Conservation (phyloP, 1,140 invertebrate genomes). For the Ostrea denselamellosa region DNA sequence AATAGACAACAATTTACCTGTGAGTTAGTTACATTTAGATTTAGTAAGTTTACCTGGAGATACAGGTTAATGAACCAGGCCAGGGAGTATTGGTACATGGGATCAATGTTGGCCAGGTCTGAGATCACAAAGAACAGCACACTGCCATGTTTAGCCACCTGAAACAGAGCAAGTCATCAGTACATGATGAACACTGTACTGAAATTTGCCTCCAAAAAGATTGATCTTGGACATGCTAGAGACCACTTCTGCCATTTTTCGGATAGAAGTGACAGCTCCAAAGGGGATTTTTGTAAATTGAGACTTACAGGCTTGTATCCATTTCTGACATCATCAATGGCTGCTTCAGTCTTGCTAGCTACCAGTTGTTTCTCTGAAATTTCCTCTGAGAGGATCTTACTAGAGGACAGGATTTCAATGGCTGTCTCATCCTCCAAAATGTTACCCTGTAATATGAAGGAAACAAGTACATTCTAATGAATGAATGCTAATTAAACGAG, state of each 20-base stretch:
- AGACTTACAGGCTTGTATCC: conserved; percentile 77
- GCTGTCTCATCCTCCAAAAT: conserved; percentile 97
- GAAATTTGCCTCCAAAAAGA: no score
- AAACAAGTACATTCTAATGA: no score
- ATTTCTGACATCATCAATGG: conserved; percentile 77
- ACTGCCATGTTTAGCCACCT: conserved; percentile 91
- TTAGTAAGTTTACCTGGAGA: conserved; percentile 69
- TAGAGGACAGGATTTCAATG: conserved; percentile 93
- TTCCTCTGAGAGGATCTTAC: conserved; percentile 85
- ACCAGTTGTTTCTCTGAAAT: conserved; percentile 82
- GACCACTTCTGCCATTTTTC: no score
- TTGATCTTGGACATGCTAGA: no score
- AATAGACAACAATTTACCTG: no score
- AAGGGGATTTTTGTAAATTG: no score
- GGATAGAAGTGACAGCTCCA: no score
- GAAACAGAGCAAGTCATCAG: conserved; percentile 32
- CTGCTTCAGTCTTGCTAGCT: conserved; percentile 73
- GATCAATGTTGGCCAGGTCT: conserved; percentile 93
- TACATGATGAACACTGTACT: no score
- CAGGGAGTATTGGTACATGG: conserved; percentile 98
- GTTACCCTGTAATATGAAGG: conserved; percentile 84
- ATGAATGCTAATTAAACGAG: no score
- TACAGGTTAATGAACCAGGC: conserved; percentile 95
- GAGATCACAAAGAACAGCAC: conserved; percentile 94
- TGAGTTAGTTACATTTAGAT: no score